A percentile compares a stretch with the other conserved stretches of the same genome.
phyloP scores from a whole-genome alignment of 2,888 invertebrate genomes.

The Alloscopus bannaensis region DNA sequence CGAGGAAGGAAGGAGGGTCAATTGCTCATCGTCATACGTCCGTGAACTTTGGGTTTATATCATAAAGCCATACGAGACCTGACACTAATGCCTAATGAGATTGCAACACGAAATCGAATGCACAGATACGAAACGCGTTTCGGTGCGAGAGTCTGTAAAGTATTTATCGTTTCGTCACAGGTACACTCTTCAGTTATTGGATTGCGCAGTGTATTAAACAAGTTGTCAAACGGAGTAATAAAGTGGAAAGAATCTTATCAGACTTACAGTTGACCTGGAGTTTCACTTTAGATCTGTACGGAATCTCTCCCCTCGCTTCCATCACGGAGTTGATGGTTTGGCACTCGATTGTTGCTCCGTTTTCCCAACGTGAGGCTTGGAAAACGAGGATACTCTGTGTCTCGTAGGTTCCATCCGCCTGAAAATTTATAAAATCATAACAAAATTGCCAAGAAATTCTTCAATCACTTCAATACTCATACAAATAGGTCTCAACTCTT shows the following conservation, averaged over 20 bases:
- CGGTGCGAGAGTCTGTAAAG: too few relatives aligned
- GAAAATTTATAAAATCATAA: too few relatives aligned
- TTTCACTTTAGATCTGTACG: conserved; percentile 83
- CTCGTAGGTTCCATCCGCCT: conserved; percentile 87
- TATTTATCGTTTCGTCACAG: neutral
- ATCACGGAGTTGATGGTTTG: conserved; percentile 89
- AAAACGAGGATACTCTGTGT: conserved; percentile 87
- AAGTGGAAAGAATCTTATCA: conserved; percentile 8
- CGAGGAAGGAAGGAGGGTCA: neutral
- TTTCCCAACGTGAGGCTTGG: conserved; percentile 87
- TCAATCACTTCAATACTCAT: too few relatives aligned
- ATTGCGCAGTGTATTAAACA: neutral
- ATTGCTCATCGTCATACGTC: neutral
- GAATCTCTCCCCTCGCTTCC: conserved; percentile 83
- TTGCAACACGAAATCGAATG: too few relatives aligned
- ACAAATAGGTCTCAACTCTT: too few relatives aligned
- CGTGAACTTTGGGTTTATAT: neutral
- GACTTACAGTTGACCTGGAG: conserved; percentile 92
- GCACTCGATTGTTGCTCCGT: conserved; percentile 86
- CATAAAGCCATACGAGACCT: conserved; percentile 2
- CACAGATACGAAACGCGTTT: too few relatives aligned
- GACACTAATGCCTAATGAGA: conserved; percentile 16
- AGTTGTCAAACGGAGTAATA: conserved; percentile 18
- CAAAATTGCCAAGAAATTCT: too few relatives aligned
- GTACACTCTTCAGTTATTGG: neutral